These are phyloP conservation scores for Sabellastarte sp. DNA, from an alignment of 2,888 invertebrate species.

Conservation along the genomic window DNA sequence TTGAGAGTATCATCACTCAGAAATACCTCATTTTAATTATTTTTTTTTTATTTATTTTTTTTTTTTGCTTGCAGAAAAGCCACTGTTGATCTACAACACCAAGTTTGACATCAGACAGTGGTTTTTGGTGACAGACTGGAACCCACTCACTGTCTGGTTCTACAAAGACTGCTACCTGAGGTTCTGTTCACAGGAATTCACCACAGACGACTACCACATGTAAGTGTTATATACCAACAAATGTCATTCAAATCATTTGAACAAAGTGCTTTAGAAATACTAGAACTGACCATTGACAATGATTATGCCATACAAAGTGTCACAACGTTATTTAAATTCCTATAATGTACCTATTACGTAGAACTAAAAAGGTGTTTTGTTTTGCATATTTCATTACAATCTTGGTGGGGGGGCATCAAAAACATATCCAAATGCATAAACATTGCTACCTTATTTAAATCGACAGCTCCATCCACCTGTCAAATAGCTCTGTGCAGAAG, in stretches of 20 bases:
- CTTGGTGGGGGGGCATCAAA: too few relatives aligned
- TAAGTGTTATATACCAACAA: conserved; percentile 67
- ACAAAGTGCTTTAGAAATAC: too few relatives aligned
- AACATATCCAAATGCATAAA: too few relatives aligned
- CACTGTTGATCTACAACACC: conserved; percentile 82
- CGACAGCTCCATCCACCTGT: conserved; percentile 74
- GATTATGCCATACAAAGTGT: conserved; percentile 1
- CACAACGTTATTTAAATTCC: background rate
- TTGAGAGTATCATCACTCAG: too few relatives aligned
- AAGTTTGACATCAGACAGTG: conserved; percentile 95
- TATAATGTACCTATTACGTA: background rate
- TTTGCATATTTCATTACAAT: too few relatives aligned
- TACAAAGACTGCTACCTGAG: conserved; percentile 89
- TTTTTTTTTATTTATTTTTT: too few relatives aligned
- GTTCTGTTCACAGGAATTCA: conserved; percentile 77
- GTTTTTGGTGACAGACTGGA: conserved; percentile 88
- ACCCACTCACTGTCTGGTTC: conserved; percentile 88
- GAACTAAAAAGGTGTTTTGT: background rate
- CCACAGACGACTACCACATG: conserved; percentile 83
- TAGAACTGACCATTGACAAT: background rate
- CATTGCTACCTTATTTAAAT: too few relatives aligned
- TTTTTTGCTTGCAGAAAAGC: too few relatives aligned
- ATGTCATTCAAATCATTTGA: too few relatives aligned
- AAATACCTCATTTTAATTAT: conserved; percentile 81
- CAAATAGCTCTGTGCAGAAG: conserved; percentile 90